Percentiles rank a stretch among this genome's conserved stretches.
Conservation (phyloP, 2,888 invertebrate species). For the Habrosyne pyritoides region DNA sequence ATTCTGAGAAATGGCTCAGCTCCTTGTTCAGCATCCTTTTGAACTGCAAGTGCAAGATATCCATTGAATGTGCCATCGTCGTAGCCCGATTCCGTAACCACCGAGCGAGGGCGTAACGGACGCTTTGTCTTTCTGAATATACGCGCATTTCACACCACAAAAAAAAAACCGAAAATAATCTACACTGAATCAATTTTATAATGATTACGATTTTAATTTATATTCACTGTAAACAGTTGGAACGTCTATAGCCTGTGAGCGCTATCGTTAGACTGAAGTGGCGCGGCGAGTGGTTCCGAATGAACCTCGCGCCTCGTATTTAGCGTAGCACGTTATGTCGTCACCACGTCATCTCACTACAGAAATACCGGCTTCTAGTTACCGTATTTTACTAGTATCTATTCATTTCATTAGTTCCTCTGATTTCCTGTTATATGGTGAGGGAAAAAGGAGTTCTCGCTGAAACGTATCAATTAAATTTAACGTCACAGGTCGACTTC, state of each 20-base stretch:
- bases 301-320: constrained; percentile 34
- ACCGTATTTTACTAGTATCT: constrained; percentile 48
- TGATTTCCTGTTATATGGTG: constrained; percentile 38
- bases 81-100: constrained; percentile 68
- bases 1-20: constrained; percentile 99
- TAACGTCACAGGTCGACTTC: constrained; percentile 10
- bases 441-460: constrained; percentile 29
- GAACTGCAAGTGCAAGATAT: constrained; percentile 89
- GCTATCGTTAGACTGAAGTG: constrained; percentile 70
- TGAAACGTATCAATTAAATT: constrained; percentile 10
- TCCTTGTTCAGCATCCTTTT: constrained; percentile 99
- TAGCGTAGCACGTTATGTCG: constrained; percentile 43
- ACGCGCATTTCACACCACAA: constrained; percentile 74
- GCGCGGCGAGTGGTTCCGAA: constrained; percentile 27
- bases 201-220: constrained; percentile 25
- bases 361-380: constrained; percentile 63
- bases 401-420: constrained; percentile 30
- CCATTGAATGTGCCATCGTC: constrained; percentile 73
- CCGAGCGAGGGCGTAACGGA: constrained; percentile 61
- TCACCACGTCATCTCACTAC: constrained; percentile 45
- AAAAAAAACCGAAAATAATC: constrained; percentile 30
- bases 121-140: constrained; percentile 72
- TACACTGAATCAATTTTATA: constrained; percentile 14
- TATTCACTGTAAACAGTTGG: constrained; percentile 31
- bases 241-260: constrained; percentile 61